These are phyloP conservation scores for Calyptomena viridis DNA, from an alignment of 2,113 vertebrate species.

Conservation along the genomic window DNA sequence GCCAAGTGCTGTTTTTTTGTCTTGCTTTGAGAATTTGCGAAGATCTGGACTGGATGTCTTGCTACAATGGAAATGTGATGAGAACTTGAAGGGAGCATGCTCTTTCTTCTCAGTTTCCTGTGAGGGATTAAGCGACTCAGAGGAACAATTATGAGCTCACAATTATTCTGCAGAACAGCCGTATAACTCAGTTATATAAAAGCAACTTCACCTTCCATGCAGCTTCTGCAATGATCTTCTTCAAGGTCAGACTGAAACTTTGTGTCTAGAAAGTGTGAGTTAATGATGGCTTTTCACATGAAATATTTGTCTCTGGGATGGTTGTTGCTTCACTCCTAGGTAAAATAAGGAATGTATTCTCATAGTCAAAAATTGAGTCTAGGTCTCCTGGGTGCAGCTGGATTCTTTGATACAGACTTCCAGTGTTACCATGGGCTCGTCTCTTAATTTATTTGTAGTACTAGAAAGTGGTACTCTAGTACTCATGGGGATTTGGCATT, in stretches of 20 bases:
- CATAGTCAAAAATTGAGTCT: not conserved
- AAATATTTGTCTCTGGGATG: not conserved
- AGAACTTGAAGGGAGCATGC: not conserved
- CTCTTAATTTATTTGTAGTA: not conserved
- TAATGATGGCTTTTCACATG: not conserved
- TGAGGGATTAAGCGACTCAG: not conserved
- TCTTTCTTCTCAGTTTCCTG: not conserved
- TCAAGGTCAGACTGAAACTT: not conserved
- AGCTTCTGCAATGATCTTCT: not conserved
- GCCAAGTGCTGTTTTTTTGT: not conserved
- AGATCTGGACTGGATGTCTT: not conserved
- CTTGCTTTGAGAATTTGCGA: not conserved
- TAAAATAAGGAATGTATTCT: not conserved
- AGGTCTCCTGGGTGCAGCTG: not conserved
- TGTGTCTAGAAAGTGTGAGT: not conserved
- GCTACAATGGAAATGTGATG: not conserved
- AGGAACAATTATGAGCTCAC: not conserved
- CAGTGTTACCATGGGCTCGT: rapidly evolving
- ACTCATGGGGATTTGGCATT: not conserved
- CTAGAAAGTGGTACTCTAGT: not conserved
- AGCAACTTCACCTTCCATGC: not conserved
- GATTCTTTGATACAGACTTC: not conserved
- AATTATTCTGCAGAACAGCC: not conserved
- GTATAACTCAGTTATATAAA: not conserved
- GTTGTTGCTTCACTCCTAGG: not conserved